These are phyloP conservation scores for Spialia ferax DNA, from an alignment of 2,888 invertebrate genomes.

Conservation along the genomic window DNA sequence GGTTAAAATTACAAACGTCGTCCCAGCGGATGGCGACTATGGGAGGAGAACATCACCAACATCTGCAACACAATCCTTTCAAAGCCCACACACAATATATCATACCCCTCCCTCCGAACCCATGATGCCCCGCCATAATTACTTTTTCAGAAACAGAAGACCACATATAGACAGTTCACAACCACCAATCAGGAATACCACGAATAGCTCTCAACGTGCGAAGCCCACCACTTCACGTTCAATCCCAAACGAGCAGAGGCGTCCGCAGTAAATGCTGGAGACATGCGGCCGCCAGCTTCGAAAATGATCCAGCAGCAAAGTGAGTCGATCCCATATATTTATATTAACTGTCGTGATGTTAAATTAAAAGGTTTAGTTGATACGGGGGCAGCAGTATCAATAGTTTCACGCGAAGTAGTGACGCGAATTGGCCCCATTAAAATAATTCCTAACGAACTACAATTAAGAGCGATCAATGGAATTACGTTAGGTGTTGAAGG, in stretches of 20 bases:
- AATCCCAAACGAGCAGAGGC: neutral
- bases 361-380: neutral
- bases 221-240: neutral
- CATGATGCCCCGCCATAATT: neutral
- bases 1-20: neutral
- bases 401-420: neutral
- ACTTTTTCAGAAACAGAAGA: neutral
- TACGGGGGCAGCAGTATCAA: neutral
- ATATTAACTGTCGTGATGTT: neutral
- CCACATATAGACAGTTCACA: neutral
- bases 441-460: neutral
- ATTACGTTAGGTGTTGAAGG: neutral
- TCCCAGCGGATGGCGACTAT: neutral
- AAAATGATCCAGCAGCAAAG: neutral
- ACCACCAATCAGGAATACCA: too few relatives aligned
- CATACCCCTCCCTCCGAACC: neutral
- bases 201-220: neutral
- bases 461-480: neutral
- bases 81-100: neutral
- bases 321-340: neutral
- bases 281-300: neutral
- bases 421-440: neutral
- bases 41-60: neutral
- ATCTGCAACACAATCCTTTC: neutral
- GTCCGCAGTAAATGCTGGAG: neutral